phyloP scores from a whole-genome alignment of 1,140 invertebrate species.

The Prorops nasuta region DNA sequence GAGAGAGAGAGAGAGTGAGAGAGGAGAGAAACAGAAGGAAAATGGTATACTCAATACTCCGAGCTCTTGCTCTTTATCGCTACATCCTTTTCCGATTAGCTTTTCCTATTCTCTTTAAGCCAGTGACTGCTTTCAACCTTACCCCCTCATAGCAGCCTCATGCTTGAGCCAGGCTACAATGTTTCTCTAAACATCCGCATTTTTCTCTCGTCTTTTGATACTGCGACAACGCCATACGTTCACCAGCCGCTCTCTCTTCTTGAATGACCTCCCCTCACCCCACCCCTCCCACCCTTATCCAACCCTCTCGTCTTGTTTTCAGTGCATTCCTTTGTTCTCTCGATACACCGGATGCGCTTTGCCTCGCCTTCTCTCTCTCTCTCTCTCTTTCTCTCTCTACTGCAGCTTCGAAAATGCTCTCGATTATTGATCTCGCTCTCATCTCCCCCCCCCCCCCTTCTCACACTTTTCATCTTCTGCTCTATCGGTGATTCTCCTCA shows the following conservation, averaged over 20 bases:
- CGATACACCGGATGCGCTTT: slow-evolving; percentile 11
- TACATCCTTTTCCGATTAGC: not conserved
- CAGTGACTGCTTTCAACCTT: not conserved
- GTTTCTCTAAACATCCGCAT: slow-evolving; percentile 14
- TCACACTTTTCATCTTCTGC: too few relatives aligned
- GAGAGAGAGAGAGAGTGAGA: too few relatives aligned
- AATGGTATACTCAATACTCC: too few relatives aligned
- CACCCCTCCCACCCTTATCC: not conserved
- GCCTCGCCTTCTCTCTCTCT: slow-evolving; percentile 3
- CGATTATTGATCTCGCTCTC: not conserved
- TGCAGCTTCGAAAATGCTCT: not conserved
- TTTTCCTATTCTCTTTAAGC: not conserved
- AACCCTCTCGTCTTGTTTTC: too few relatives aligned
- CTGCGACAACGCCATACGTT: not conserved
- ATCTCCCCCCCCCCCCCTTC: not conserved
- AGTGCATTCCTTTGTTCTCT: slow-evolving; percentile 6
- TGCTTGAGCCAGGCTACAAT: too few relatives aligned
- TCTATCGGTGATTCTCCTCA: not conserved
- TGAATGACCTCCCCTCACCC: not conserved
- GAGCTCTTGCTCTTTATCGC: slow-evolving; percentile 8
- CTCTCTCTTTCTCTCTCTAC: not conserved
- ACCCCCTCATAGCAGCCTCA: too few relatives aligned
- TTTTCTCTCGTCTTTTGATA: slow-evolving; percentile 9
- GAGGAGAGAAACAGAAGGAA: too few relatives aligned
- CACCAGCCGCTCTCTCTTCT: not conserved